Conservation (phyloP, 2,888 invertebrate species). For the Heliconius erato region DNA sequence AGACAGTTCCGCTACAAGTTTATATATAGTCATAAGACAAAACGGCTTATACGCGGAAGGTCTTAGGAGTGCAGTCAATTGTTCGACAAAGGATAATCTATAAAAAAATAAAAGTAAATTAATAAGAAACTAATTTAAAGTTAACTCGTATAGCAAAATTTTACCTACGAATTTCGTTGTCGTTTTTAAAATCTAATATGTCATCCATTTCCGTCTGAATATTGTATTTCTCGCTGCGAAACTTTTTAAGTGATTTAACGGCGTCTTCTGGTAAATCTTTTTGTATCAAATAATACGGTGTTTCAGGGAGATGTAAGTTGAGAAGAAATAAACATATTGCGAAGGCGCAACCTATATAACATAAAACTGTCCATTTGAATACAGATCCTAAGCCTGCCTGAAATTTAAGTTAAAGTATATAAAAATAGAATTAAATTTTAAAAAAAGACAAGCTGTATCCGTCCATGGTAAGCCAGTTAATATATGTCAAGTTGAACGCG, state of each 20-base stretch:
- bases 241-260: slow-evolving; percentile 55
- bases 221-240: slow-evolving; percentile 61
- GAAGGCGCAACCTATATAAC: slow-evolving; percentile 57
- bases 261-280: slow-evolving; percentile 55
- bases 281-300: slow-evolving; percentile 67
- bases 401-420: slow-evolving; percentile 44
- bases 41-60: slow-evolving; percentile 64
- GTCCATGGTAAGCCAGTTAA: no score
- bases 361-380: slow-evolving; percentile 61
- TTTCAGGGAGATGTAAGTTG: slow-evolving; percentile 64
- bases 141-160: not conserved
- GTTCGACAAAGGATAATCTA: slow-evolving; percentile 59
- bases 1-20: slow-evolving; percentile 59
- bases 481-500: no score
- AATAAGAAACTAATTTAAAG: not conserved
- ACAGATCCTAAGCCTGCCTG: slow-evolving; percentile 64
- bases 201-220: slow-evolving; percentile 63
- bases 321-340: slow-evolving; percentile 54
- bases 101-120: not conserved
- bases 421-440: not conserved
- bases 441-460: not conserved
- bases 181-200: slow-evolving; percentile 63
- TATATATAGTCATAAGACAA: slow-evolving; percentile 58
- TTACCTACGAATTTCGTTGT: slow-evolving; percentile 70
- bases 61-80: slow-evolving; percentile 56